Percentiles rank a stretch among this genome's conserved stretches.
phyloP scores from a whole-genome alignment of 2,113 vertebrate species.

The Gracilinanus agilis region DNA sequence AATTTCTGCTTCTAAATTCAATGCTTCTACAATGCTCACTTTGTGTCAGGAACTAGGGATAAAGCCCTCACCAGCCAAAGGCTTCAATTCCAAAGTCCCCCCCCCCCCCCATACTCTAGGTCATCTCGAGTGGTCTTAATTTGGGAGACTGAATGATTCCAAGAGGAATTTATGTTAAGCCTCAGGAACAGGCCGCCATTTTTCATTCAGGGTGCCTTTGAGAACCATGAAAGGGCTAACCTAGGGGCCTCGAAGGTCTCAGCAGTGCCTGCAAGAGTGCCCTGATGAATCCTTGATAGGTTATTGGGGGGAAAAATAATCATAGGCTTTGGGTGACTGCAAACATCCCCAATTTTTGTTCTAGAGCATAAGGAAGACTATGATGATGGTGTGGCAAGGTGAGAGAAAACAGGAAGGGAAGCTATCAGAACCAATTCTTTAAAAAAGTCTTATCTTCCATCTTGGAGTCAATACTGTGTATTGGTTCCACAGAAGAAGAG shows the following conservation, averaged over 20 bases:
- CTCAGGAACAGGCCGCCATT: neutral
- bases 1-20: neutral
- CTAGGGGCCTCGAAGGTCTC: neutral
- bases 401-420: neutral
- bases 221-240: neutral
- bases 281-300: neutral
- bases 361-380: neutral
- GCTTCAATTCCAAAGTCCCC: neutral
- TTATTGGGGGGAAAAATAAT: too few species aligned
- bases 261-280: neutral
- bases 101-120: neutral
- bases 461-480: too few species aligned
- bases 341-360: neutral
- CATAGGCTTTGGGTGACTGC: neutral
- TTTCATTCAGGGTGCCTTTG: neutral
- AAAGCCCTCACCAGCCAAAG: too few species aligned
- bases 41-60: neutral
- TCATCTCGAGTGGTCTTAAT: neutral
- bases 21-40: accelerated
- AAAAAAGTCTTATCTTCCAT: too few species aligned
- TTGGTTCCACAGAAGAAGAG: too few species aligned
- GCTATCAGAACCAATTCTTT: neutral
- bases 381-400: neutral
- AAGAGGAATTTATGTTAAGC: neutral
- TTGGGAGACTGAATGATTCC: neutral